A percentile compares a stretch with the other conserved stretches of the same genome.
phyloP scores from a whole-genome alignment of 2,113 vertebrate genomes.

The Menura novaehollandiae region DNA sequence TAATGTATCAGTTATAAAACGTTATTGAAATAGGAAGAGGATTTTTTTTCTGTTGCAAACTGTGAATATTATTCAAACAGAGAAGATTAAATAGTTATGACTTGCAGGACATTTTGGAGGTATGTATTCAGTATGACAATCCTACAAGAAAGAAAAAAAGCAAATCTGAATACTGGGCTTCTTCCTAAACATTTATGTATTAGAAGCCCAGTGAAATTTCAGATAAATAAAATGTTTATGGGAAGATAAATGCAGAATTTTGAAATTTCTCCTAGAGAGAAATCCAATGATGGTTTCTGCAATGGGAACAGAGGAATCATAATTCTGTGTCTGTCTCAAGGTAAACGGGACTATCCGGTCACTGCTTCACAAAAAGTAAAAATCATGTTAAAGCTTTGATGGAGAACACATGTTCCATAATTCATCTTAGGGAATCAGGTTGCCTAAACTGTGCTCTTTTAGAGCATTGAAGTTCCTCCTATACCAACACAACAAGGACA shows the following conservation, averaged over 20 bases:
- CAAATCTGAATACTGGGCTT: not conserved
- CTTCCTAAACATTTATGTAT: not conserved
- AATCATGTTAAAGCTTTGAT: not conserved
- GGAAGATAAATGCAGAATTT: not conserved
- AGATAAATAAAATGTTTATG: not conserved
- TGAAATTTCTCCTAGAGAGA: not conserved
- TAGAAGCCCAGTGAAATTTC: not conserved
- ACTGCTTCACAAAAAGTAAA: not conserved
- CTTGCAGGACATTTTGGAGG: not conserved
- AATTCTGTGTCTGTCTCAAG: not conserved
- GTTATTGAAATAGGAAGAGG: not conserved
- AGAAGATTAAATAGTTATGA: not conserved
- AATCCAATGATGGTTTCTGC: not conserved
- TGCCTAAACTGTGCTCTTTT: not conserved
- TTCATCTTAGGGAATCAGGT: not conserved
- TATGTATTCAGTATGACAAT: not conserved
- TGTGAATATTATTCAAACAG: not conserved
- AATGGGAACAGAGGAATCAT: not conserved
- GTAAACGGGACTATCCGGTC: not conserved
- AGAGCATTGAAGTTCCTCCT: not conserved
- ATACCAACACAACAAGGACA: not conserved
- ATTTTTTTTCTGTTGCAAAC: not conserved
- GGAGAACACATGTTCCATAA: fast-evolving
- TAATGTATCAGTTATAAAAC: not conserved
- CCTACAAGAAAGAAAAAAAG: not conserved